phyloP scores from a whole-genome alignment of 2,888 invertebrate species.

The Cylloceria caligata region DNA sequence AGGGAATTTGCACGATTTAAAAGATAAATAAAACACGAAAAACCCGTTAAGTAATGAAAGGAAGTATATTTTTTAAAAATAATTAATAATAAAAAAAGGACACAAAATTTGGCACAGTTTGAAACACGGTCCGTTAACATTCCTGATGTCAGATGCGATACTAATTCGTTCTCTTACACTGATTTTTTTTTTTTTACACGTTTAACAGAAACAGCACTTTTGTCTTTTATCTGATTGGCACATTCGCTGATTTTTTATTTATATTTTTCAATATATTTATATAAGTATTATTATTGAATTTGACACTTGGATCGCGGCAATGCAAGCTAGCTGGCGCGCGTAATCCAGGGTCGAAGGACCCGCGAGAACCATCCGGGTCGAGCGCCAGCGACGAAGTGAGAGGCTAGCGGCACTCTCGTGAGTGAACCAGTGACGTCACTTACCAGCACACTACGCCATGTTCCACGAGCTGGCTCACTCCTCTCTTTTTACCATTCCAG shows the following conservation, averaged over 20 bases:
- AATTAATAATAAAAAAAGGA: slow-evolving; percentile 22
- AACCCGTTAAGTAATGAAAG: not conserved
- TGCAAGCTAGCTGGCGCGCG: slow-evolving; percentile 46
- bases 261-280: slow-evolving; percentile 12
- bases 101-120: slow-evolving; percentile 62
- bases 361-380: slow-evolving; percentile 78
- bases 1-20: not conserved
- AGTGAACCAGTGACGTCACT: slow-evolving; percentile 81
- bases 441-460: slow-evolving; percentile 60
- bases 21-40: slow-evolving; percentile 1
- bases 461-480: slow-evolving; percentile 61
- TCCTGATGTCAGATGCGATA: slow-evolving; percentile 26
- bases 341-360: slow-evolving; percentile 67
- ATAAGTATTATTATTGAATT: slow-evolving; percentile 21
- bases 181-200: slow-evolving; percentile 49
- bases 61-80: not conserved
- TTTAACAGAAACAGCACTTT: slow-evolving; percentile 57
- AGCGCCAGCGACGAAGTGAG: slow-evolving; percentile 81
- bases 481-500: slow-evolving; percentile 69
- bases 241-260: slow-evolving; percentile 32
- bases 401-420: slow-evolving; percentile 81
- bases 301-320: slow-evolving; percentile 39
- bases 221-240: slow-evolving; percentile 30
- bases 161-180: slow-evolving; percentile 45
- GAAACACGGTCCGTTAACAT: slow-evolving; percentile 36